Evolutionary conservation across 92 coral and sea anemone genomes (phyloP).

Genomic region (Parazoanthus darwini): DNA sequence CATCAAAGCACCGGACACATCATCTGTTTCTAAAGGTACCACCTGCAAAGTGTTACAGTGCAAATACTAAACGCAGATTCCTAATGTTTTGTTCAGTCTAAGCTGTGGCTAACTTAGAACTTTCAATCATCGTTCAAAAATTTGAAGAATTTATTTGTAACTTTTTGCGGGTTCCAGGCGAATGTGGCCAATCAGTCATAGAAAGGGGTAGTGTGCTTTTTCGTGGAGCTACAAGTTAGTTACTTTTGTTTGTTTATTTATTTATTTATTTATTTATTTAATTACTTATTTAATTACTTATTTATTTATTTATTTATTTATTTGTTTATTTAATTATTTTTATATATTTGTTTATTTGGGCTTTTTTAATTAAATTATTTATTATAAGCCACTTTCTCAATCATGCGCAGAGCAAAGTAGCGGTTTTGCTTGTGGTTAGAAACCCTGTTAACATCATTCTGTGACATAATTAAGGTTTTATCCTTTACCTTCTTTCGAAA

Average conservation of each 20-base stretch:
- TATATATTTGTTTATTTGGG: background rate
- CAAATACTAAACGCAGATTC: background rate
- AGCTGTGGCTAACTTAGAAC: background rate
- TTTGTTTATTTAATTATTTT: no score
- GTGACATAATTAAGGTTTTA: no score
- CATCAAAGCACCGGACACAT: constrained; percentile 60
- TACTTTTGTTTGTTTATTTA: no score
- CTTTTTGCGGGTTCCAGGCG: background rate
- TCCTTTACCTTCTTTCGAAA: no score
- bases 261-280: no score
- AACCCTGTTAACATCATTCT: no score
- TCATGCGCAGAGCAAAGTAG: no score
- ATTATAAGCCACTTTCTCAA: no score
- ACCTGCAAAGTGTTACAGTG: constrained; percentile 46
- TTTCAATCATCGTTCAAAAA: background rate
- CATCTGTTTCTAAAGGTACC: constrained; percentile 59
- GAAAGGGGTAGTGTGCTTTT: background rate
- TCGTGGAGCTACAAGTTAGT: background rate
- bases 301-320: no score
- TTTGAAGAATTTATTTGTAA: background rate
- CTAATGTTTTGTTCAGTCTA: background rate
- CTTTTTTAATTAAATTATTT: no score
- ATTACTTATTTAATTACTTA: no score
- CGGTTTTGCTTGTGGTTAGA: no score
- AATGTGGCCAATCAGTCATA: background rate